These are phyloP conservation scores for Hippocampus barbouri DNA, from an alignment of 2,113 vertebrate genomes.

Conservation along the genomic window DNA sequence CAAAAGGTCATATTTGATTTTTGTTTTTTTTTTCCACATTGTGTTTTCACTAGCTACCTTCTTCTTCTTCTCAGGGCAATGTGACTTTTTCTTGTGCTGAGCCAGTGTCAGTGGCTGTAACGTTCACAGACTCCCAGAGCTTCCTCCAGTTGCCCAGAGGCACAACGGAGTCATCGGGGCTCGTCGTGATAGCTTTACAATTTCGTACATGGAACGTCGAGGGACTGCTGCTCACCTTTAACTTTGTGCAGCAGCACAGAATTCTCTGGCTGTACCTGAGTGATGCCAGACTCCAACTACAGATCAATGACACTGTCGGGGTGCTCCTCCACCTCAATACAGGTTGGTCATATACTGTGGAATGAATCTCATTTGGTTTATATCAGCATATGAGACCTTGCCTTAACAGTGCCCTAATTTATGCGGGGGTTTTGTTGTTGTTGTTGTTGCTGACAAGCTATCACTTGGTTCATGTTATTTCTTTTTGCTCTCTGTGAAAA, in stretches of 20 bases:
- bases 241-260: conserved; percentile 67
- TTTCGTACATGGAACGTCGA: conserved; percentile 91
- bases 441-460: too few species aligned
- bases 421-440: too few species aligned
- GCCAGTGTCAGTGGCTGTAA: conserved; percentile 79
- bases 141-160: conserved; percentile 77
- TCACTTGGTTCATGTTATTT: too few species aligned
- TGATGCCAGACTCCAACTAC: conserved; percentile 79
- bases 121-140: conserved; percentile 81
- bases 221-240: conserved; percentile 81
- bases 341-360: conserved; percentile 67
- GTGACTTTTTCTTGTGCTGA: conserved; percentile 85
- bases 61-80: conserved; percentile 77
- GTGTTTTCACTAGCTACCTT: not conserved
- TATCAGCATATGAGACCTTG: too few species aligned
- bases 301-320: conserved; percentile 75
- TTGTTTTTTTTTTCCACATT: conserved; percentile 13
- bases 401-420: too few species aligned
- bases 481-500: too few species aligned
- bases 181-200: conserved; percentile 74
- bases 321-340: conserved; percentile 73
- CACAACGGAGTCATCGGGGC: conserved; percentile 29
- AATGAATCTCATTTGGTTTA: too few species aligned
- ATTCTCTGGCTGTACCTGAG: conserved; percentile 78
- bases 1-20: conserved; percentile 40